A percentile compares a stretch with the other conserved stretches of the same genome.
These are phyloP conservation scores for Gymnothorax reevesii DNA, from an alignment of 2,797 vertebrate species.

Conservation along the genomic window DNA sequence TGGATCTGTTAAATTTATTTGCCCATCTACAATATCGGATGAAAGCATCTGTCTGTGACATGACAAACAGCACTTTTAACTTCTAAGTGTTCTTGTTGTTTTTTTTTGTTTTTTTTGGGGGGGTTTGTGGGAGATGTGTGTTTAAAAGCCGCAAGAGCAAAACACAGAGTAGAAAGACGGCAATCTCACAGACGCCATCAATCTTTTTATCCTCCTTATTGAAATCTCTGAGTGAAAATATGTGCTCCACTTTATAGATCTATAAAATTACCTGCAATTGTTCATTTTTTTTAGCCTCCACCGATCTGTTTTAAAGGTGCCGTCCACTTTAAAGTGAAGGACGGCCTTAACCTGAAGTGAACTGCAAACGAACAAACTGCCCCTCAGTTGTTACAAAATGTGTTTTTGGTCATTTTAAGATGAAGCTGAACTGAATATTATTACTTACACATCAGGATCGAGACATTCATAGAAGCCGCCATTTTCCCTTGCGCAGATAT, in stretches of 20 bases:
- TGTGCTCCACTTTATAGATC: not conserved
- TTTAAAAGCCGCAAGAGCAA: not conserved
- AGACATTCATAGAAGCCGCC: too few relatives aligned
- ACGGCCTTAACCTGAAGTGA: too few relatives aligned
- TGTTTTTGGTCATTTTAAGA: too few relatives aligned
- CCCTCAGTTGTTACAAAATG: too few relatives aligned
- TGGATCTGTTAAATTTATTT: conserved; percentile 58
- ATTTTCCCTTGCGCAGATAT: too few relatives aligned
- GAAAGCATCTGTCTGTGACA: conserved; percentile 57
- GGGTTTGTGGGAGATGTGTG: not conserved
- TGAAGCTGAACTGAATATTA: too few relatives aligned
- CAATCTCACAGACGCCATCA: not conserved
- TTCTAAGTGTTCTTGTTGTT: conserved; percentile 28
- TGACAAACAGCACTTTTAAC: conserved; percentile 44
- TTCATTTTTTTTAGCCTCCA: not conserved
- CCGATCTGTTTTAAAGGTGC: not conserved
- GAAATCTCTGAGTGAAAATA: not conserved
- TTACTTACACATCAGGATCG: too few relatives aligned
- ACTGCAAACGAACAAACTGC: too few relatives aligned
- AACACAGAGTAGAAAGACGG: not conserved
- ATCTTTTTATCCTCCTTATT: not conserved
- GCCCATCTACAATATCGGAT: conserved; percentile 62
- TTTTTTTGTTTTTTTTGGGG: not conserved
- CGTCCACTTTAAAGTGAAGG: too few relatives aligned
- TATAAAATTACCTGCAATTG: not conserved